Percentiles rank a stretch among this genome's conserved stretches.
Evolutionary conservation across 2,113 vertebrate genomes (phyloP).

Genomic region (Bettongia penicillata): DNA sequence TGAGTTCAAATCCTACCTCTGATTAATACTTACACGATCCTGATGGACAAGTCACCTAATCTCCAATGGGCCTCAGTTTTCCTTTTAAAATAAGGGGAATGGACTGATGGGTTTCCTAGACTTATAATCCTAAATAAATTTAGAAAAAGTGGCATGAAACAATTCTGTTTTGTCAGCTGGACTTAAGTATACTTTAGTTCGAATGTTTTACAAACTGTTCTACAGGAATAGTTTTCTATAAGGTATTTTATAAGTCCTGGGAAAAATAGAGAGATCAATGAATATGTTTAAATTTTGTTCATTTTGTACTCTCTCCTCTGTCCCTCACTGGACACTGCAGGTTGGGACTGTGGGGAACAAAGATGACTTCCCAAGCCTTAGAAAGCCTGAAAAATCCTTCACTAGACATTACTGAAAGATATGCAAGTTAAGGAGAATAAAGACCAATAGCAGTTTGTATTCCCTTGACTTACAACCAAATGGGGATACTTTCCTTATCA

Average conservation of each 20-base stretch:
- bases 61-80: neutral
- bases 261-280: neutral
- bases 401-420: neutral
- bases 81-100: neutral
- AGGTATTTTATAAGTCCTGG: neutral
- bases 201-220: neutral
- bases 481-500: neutral
- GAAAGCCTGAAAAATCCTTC: neutral
- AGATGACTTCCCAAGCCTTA: neutral
- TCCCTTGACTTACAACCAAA: neutral
- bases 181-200: neutral
- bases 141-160: neutral
- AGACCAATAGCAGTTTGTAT: neutral
- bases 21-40: neutral
- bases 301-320: neutral
- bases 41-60: neutral
- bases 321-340: accelerated
- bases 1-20: neutral
- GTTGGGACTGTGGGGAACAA: neutral
- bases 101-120: too few species aligned
- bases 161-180: neutral
- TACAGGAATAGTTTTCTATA: neutral
- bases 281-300: neutral
- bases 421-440: neutral
- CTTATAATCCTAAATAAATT: neutral